Percentiles rank a stretch among this genome's conserved stretches.
Evolutionary conservation across 2,113 vertebrate genomes (phyloP).

Genomic region (Suricata suricatta): DNA sequence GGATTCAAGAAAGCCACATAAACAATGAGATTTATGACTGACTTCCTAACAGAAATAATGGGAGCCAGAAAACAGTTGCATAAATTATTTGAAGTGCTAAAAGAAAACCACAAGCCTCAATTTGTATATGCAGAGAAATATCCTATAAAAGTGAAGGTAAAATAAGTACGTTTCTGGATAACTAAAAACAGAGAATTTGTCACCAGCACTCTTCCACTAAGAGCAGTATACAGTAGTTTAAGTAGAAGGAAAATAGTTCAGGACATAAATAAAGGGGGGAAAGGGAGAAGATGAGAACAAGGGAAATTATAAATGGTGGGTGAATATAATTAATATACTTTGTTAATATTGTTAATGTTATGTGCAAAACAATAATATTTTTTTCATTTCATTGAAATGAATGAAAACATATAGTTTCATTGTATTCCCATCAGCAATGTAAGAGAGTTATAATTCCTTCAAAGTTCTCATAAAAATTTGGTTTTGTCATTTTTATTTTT

Average conservation of each 20-base stretch:
- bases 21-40: not conserved
- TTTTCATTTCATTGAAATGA: not conserved
- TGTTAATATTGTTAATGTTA: not conserved
- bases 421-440: not conserved
- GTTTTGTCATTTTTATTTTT: not conserved
- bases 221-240: not conserved
- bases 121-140: not conserved
- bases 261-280: not conserved
- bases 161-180: slow-evolving; percentile 19
- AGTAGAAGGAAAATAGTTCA: not conserved
- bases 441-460: not conserved
- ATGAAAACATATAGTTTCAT: not conserved
- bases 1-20: not conserved
- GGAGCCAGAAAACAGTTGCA: not conserved
- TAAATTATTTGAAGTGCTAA: not conserved
- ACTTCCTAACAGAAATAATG: not conserved
- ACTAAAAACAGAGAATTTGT: not conserved
- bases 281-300: not conserved
- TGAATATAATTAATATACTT: not conserved
- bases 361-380: not conserved
- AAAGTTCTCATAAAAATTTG: not conserved
- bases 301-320: not conserved
- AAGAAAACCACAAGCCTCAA: not conserved
- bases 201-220: not conserved
- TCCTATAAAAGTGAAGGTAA: not conserved